Evolutionary conservation across 2,113 vertebrate species (phyloP), one percentile per base, ranked within the genome.

Genomic region (Silurus glanis): DNA sequence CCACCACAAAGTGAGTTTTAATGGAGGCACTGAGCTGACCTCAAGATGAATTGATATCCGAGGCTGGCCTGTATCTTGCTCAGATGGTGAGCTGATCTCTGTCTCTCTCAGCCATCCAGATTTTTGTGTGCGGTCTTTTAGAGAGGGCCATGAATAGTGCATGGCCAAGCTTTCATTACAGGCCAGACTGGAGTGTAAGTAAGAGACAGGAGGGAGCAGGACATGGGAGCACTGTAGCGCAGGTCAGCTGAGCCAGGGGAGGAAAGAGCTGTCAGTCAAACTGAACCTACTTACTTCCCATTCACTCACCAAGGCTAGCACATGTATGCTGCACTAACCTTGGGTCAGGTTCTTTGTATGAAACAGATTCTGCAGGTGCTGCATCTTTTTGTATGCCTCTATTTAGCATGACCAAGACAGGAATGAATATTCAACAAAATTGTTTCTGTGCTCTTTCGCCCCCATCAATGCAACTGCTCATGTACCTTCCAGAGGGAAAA

Each of bases 131-230:
- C 53, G 87, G 83, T 88, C 84, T 88, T 93, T 90, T 85, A 88
- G 90, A 91, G 89, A 85, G 92, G 85, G 53, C 83, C 85, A 92
- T 93, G 92, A 92, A 93, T 92, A 93, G 91, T 94, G 93, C 89
- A 94, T 94, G 92, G 85, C 59, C 7, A 74, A 82, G 85, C 79
- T 45, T 92, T 93, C 84, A 90, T 85, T 83, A 88, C 83, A 28
- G 49, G 88, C 90, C 87, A 89, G 79, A 84, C 87, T 89, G 79
- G 69, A 86, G 85, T 92, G 90, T 94, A 93, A 94, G 89, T 90
- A 91, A 92, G 89, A 93, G 89, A 86, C 82, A 88, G 89, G 89
- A 88, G 86, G 85, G 89, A 87, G 87, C 69, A 25, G 84, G 86
- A 90, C 84, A 81, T 61, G 23, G 72, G 78, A 87, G 59, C 88